Conservation (phyloP, 92 coral and sea anemone genomes). For the Paramuricea clavata region DNA sequence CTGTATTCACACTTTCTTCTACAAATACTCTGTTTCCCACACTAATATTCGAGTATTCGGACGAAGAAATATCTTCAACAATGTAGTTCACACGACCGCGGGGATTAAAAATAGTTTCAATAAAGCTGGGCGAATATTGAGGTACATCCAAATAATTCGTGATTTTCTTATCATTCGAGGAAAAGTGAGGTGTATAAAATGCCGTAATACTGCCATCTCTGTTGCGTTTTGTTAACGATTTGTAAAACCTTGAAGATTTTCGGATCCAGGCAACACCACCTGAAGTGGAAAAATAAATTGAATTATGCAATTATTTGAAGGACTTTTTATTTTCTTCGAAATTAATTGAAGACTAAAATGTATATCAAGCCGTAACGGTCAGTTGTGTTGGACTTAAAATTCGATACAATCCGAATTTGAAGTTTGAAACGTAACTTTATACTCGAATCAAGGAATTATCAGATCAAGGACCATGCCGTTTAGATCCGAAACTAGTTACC, state of each 20-base stretch:
- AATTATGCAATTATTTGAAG: too few relatives aligned
- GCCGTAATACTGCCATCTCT: neutral
- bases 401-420: too few relatives aligned
- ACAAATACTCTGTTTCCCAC: conserved; percentile 1
- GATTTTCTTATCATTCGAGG: neutral
- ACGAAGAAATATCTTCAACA: neutral
- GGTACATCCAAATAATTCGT: neutral
- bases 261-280: conserved; percentile 20
- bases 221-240: neutral
- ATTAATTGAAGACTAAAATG: too few relatives aligned
- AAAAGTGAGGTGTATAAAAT: neutral
- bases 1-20: neutral
- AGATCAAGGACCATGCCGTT: too few relatives aligned
- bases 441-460: too few relatives aligned
- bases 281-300: neutral
- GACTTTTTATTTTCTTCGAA: neutral
- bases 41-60: neutral
- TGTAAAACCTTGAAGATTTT: neutral
- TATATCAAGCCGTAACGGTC: too few relatives aligned
- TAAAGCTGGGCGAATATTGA: neutral
- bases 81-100: neutral
- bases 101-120: neutral
- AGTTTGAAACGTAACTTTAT: too few relatives aligned
- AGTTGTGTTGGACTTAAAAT: too few relatives aligned
- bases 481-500: too few relatives aligned